These are phyloP conservation scores for Tychaedon coryphoeus DNA, from an alignment of 2,113 vertebrate species.

Conservation along the genomic window DNA sequence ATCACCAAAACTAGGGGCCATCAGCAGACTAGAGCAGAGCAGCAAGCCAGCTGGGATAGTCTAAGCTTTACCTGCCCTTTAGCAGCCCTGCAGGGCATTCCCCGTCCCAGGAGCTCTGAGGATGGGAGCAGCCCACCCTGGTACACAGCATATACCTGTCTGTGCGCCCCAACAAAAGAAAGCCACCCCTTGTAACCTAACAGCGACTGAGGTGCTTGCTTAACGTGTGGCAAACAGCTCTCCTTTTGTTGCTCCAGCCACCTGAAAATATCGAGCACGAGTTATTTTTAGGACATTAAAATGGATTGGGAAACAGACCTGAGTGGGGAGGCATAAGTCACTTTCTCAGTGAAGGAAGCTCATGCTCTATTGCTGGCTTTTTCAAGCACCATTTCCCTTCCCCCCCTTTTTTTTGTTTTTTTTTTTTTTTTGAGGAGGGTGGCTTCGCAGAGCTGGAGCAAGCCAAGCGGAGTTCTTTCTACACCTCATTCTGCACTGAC, in stretches of 20 bases:
- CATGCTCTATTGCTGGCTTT: neutral
- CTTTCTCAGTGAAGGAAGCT: neutral
- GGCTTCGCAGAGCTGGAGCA: neutral
- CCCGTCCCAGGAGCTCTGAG: neutral
- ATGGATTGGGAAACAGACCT: neutral
- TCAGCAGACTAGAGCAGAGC: neutral
- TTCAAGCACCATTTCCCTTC: neutral
- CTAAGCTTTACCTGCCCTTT: neutral
- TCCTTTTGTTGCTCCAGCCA: neutral
- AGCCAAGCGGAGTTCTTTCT: constrained; percentile 33
- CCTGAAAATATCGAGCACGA: neutral
- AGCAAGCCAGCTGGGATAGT: neutral
- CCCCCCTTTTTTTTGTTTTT: neutral
- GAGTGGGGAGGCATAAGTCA: neutral
- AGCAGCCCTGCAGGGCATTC: neutral
- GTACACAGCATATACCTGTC: accelerated
- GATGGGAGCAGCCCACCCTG: accelerated
- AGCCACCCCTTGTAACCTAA: neutral
- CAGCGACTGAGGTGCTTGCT: accelerated
- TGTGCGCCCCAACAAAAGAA: accelerated
- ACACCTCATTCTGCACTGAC: constrained; percentile 66
- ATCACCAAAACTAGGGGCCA: neutral
- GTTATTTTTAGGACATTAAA: constrained; percentile 52
- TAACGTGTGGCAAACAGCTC: neutral
- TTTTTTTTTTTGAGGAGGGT: neutral